Evolutionary conservation across 1,140 invertebrate species (phyloP).

Genomic region (Hypsibius dujardini): DNA sequence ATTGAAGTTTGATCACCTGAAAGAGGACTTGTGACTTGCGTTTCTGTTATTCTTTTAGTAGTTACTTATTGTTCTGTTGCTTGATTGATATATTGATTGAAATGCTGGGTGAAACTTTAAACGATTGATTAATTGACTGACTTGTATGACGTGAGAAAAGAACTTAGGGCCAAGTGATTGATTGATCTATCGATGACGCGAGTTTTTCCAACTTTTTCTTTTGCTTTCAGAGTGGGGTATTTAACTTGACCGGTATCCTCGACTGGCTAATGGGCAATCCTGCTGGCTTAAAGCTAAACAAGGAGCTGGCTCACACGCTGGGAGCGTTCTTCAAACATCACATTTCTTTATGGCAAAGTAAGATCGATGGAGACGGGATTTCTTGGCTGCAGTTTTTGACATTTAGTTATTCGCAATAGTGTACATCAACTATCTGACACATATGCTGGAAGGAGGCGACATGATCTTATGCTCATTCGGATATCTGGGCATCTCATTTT

Average conservation of each 20-base stretch:
- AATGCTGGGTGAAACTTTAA: too few relatives aligned
- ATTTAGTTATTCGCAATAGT: slow-evolving; percentile 11
- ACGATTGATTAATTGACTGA: too few relatives aligned
- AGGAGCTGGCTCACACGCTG: slow-evolving; percentile 61
- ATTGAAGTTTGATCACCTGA: too few relatives aligned
- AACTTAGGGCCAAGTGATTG: too few relatives aligned
- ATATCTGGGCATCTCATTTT: slow-evolving; percentile 46
- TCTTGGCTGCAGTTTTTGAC: neutral
- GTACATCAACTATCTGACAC: slow-evolving; percentile 10
- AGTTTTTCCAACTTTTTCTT: neutral
- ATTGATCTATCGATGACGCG: too few relatives aligned
- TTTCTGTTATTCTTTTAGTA: too few relatives aligned
- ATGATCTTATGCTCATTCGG: slow-evolving; percentile 32
- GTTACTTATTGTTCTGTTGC: too few relatives aligned
- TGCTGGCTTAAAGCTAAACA: slow-evolving; percentile 76
- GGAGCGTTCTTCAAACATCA: slow-evolving; percentile 80
- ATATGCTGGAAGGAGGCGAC: slow-evolving; percentile 18
- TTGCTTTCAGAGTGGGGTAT: slow-evolving; percentile 23
- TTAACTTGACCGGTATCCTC: slow-evolving; percentile 45
- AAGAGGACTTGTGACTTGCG: too few relatives aligned
- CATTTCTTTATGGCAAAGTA: slow-evolving; percentile 66
- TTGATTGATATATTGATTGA: too few relatives aligned
- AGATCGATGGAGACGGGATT: slow-evolving; percentile 1
- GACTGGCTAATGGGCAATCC: slow-evolving; percentile 74
- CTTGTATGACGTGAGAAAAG: too few relatives aligned